Evolutionary conservation across 2,113 vertebrate species (phyloP).

Genomic region (Anthoscopus minutus): DNA sequence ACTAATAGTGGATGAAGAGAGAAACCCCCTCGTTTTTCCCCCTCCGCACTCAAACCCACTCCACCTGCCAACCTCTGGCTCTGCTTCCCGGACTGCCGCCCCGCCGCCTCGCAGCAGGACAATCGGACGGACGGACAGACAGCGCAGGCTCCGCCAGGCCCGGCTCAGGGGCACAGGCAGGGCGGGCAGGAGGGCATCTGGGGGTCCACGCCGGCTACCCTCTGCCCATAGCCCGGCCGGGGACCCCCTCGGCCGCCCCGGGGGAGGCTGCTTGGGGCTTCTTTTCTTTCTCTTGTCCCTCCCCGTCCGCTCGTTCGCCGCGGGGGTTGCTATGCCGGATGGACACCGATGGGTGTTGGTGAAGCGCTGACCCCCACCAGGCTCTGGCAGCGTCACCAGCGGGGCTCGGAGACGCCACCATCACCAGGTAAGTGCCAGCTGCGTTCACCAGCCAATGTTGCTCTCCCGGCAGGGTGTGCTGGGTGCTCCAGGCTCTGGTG

Average conservation of each 20-base stretch:
- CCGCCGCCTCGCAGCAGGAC: constrained; percentile 48
- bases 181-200: not conserved
- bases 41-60: constrained; percentile 13
- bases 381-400: not conserved
- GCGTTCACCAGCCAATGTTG: rapidly evolving
- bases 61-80: constrained; percentile 9
- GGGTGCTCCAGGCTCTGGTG: rapidly evolving
- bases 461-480: not conserved
- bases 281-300: not conserved
- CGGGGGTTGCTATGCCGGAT: not conserved
- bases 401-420: not conserved
- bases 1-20: not conserved
- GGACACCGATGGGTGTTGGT: not conserved
- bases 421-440: constrained; percentile 9
- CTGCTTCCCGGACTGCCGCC: constrained; percentile 20
- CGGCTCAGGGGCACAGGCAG: not conserved
- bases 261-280: not conserved
- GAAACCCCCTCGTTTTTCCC: not conserved
- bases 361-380: not conserved
- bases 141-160: not conserved
- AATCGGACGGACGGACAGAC: constrained; percentile 8
- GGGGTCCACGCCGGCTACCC: not conserved
- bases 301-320: not conserved
- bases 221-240: not conserved
- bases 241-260: not conserved